Percentiles rank a stretch among this genome's conserved stretches.
Conservation (phyloP, 2,888 invertebrate species). For the Eupithecia inturbata region DNA sequence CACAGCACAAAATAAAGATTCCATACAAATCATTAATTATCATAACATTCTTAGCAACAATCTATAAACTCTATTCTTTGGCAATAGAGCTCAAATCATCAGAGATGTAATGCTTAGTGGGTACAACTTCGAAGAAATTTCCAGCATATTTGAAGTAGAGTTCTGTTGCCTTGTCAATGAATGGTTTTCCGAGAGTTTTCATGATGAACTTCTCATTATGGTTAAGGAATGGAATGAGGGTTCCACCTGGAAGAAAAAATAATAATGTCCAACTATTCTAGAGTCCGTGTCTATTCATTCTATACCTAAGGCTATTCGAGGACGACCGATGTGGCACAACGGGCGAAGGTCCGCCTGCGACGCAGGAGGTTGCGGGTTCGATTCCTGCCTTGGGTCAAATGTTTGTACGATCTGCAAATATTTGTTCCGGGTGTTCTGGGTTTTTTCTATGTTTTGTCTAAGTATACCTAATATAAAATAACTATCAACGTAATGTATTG, state of each 20-base stretch:
- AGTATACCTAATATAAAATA: too few species aligned
- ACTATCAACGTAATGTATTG: too few species aligned
- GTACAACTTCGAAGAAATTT: slow-evolving; percentile 42
- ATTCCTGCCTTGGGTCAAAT: too few species aligned
- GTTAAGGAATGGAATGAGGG: slow-evolving; percentile 48
- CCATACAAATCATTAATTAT: not conserved
- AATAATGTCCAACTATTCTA: not conserved
- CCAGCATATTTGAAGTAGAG: slow-evolving; percentile 37
- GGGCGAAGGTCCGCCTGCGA: too few species aligned
- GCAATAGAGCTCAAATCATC: slow-evolving; percentile 45
- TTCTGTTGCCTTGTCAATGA: slow-evolving; percentile 52
- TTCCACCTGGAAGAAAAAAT: slow-evolving; percentile 30
- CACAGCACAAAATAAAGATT: slow-evolving; percentile 8
- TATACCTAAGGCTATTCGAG: not conserved
- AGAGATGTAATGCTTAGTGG: slow-evolving; percentile 44
- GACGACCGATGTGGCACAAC: too few species aligned
- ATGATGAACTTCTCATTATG: slow-evolving; percentile 53
- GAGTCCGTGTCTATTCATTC: not conserved
- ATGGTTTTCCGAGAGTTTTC: slow-evolving; percentile 47
- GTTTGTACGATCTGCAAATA: too few species aligned
- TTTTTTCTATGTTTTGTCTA: too few species aligned
- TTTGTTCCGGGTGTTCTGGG: too few species aligned
- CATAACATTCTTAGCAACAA: not conserved
- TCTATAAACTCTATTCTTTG: slow-evolving; percentile 24
- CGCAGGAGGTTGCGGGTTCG: too few species aligned